Base-by-base conservation (phyloP, 1,140 invertebrate species). In the Pachyrhynchus sulphureomaculatus region DNA sequence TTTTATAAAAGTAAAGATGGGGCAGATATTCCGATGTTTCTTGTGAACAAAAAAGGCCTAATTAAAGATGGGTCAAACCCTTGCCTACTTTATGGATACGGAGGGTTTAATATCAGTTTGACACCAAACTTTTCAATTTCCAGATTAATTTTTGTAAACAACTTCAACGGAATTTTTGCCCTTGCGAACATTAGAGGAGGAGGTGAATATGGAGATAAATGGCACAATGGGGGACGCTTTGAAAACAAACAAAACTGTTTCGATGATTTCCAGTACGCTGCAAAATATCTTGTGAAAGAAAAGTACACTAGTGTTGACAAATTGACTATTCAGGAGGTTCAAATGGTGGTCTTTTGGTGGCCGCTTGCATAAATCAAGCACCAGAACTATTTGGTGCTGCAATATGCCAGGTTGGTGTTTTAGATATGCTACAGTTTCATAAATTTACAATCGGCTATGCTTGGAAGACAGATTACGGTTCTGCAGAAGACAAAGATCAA, bases 401-500 rank as follows among this genome's bases (percentile, higher is more conserved):
- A 24, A 85, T 99, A 69, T 72, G 69, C 45, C 72, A 75, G 71
- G 75, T 76, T 21, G 75, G 74, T 59, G 96, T 99, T 0, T 84
- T 98, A 79, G 97, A 99, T 78, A 96, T 99, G 93, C 77, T 99
- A 37, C 84, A 95, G 34, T 78, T 20, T 23, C 94, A 99, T 78
- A 98, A 97, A 79, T 99, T 99, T 75, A 99, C 96, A 1, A 96
- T 98, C 74, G 97, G 96, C 0, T 89, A 93, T 78, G 92, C 93
- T 24, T 99, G 97, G 97, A 88, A 88, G 26, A 92, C 93, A 0
- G 97, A 99, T 79, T 99, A 91, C 80, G 97, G 97, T 12, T 90
- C 86, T 77, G 88, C 95, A 1, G 93, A 96, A 65, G 87, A 95
- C 60, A 80, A 86, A 64, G 86, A 93, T 36, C 88, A 98, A 65